Evolutionary conservation across 2,888 invertebrate species (phyloP).

Genomic region (Hecatera dysodea): DNA sequence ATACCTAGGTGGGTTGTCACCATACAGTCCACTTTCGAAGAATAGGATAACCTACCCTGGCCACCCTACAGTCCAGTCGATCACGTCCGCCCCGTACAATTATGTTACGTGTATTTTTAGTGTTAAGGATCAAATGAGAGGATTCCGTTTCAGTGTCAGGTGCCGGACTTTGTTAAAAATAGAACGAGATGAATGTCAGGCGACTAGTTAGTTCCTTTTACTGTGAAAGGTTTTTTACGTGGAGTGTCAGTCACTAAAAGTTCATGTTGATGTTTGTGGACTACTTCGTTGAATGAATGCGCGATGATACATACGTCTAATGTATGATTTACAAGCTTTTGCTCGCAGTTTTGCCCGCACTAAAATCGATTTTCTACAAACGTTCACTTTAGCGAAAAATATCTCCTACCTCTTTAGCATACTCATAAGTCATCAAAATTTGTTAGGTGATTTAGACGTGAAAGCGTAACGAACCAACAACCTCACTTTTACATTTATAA

Average conservation of each 20-base stretch:
- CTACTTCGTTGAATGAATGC: neutral
- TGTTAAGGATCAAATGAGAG: conserved; percentile 15
- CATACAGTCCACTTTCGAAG: too few species aligned
- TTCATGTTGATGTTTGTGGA: neutral
- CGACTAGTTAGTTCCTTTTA: conserved; percentile 1
- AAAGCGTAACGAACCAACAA: too few species aligned
- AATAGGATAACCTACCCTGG: too few species aligned
- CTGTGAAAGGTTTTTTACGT: conserved; percentile 22
- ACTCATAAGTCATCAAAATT: neutral
- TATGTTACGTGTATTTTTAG: conserved; percentile 26
- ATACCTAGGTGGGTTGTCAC: too few species aligned
- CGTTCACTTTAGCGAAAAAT: too few species aligned
- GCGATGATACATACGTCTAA: neutral
- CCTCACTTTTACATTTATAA: too few species aligned
- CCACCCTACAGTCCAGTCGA: too few species aligned
- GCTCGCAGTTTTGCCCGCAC: too few species aligned
- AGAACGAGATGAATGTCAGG: neutral
- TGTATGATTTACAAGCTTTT: neutral
- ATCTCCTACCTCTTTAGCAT: too few species aligned
- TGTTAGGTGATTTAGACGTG: too few species aligned
- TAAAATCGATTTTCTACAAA: too few species aligned
- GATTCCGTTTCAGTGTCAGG: conserved; percentile 1
- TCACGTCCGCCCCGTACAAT: too few species aligned
- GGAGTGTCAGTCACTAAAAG: neutral
- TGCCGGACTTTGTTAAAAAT: neutral